Percentiles rank a stretch among this genome's conserved stretches.
Evolutionary conservation across 2,797 vertebrate species (phyloP).

Genomic region (Periophthalmus magnuspinnatus): DNA sequence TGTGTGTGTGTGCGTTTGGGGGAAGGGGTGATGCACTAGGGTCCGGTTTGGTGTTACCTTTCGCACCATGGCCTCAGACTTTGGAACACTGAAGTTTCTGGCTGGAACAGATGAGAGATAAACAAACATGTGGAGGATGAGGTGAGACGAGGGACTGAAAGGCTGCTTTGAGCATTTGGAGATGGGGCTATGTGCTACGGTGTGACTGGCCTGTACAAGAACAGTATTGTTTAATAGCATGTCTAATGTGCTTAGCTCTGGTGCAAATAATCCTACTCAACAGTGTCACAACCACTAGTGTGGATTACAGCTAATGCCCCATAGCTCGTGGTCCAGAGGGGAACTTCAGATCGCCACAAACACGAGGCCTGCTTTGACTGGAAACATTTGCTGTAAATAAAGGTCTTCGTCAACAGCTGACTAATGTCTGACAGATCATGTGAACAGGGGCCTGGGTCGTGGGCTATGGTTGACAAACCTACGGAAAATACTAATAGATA

Average conservation of each 20-base stretch:
- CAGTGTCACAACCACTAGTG: conserved; percentile 15
- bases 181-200: background rate
- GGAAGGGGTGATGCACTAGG: background rate
- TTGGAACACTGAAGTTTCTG: conserved; percentile 88
- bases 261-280: conserved; percentile 19
- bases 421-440: too few relatives aligned
- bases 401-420: too few relatives aligned
- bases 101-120: conserved; percentile 71
- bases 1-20: background rate
- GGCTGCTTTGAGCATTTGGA: background rate
- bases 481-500: too few relatives aligned
- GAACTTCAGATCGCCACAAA: background rate
- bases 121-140: background rate
- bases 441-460: too few relatives aligned
- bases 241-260: conserved; percentile 58
- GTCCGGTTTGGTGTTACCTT: conserved; percentile 79
- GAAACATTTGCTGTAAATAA: too few relatives aligned
- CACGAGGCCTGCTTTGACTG: background rate
- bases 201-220: conserved; percentile 2
- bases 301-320: conserved; percentile 34
- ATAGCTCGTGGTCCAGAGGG: too few relatives aligned
- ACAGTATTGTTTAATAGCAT: conserved; percentile 32
- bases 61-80: conserved; percentile 91
- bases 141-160: background rate
- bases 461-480: too few relatives aligned